These are phyloP conservation scores for Rotaria magnacalcarata DNA, from an alignment of 2,888 invertebrate genomes.

Conservation along the genomic window DNA sequence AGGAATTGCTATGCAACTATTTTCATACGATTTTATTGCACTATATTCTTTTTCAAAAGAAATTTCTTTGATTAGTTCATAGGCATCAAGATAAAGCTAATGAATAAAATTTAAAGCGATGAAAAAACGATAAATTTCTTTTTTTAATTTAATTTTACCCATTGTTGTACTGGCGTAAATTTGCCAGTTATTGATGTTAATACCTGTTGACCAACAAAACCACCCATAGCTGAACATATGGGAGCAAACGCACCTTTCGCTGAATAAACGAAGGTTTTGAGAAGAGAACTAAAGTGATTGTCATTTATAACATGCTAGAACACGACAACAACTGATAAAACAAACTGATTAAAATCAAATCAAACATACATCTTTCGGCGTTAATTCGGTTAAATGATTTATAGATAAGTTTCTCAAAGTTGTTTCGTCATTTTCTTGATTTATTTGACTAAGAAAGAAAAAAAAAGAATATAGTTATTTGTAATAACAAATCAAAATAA, in stretches of 20 bases:
- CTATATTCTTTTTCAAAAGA: slow-evolving; percentile 41
- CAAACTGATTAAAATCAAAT: background rate
- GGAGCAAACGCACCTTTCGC: slow-evolving; percentile 53
- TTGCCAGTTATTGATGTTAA: slow-evolving; percentile 60
- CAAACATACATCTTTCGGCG: background rate
- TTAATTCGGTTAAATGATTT: background rate
- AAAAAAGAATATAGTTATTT: background rate
- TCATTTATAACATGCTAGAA: background rate
- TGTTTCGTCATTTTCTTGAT: background rate
- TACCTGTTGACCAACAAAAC: slow-evolving; percentile 59
- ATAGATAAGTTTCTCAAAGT: background rate
- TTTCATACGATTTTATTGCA: background rate
- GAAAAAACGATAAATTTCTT: background rate
- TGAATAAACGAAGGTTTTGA: slow-evolving; percentile 24
- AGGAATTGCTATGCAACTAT: too few species aligned
- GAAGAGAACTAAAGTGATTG: slow-evolving; percentile 27
- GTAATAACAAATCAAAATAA: background rate
- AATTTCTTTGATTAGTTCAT: slow-evolving; percentile 47
- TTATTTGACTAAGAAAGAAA: background rate
- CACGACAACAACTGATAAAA: background rate
- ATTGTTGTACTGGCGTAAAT: slow-evolving; percentile 59
- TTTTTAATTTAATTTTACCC: slow-evolving; percentile 51
- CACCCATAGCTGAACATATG: slow-evolving; percentile 57
- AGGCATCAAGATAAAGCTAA: slow-evolving; percentile 55
- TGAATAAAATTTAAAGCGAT: background rate